Base-by-base conservation (phyloP, 2,888 invertebrate species). In the Drosophila subsilvestris region DNA sequence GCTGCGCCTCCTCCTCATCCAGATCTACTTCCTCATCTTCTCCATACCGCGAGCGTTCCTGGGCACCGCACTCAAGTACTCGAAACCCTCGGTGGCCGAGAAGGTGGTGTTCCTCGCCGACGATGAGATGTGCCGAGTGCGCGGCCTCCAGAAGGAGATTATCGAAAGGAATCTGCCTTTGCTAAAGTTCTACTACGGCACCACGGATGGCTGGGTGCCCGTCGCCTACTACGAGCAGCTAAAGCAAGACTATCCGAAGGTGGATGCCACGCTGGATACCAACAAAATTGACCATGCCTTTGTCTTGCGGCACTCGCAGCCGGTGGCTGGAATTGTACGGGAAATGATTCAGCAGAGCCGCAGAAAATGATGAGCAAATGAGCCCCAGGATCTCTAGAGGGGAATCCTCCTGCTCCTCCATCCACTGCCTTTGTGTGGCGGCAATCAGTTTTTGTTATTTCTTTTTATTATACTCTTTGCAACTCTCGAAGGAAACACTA, bases 161-260 rank as follows among this genome's bases (percentile, higher is more conserved):
- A 92, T 98, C 49, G 89, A 92, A 18, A 90, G 92, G 27, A 93
- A 95, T 89, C 80, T 93, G n/a, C 90, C 94, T 14, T 94, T 94
- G 81, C 92, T 98, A 2, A 95, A 95, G 89, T 94, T 98, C 53
- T 96, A 97, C 89, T 98, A 97, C 91, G 96, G 97, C 10, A 92
- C 93, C 5, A 93, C 90, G 4, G 98, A 99, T 92, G 94, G 94
- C 8, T 99, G 98, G 98, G 96, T 95, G 56, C 98, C 98, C 0
- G 81, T 94, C 0, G 91, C 93, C 45, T 97, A 95, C 89, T 96
- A 94, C 89, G 92, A 95, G 27, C 94, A 95, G 71, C 91, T 98
- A 63, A 94, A 93, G 73, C 80, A 91, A 20, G 92, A 92, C 62
- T 93, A 95, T 89, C 95, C 95, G 0, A 91, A 93, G 61, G 92